Evolutionary conservation across 1,140 invertebrate species (phyloP).

Genomic region (Dendrolimus punctatus): DNA sequence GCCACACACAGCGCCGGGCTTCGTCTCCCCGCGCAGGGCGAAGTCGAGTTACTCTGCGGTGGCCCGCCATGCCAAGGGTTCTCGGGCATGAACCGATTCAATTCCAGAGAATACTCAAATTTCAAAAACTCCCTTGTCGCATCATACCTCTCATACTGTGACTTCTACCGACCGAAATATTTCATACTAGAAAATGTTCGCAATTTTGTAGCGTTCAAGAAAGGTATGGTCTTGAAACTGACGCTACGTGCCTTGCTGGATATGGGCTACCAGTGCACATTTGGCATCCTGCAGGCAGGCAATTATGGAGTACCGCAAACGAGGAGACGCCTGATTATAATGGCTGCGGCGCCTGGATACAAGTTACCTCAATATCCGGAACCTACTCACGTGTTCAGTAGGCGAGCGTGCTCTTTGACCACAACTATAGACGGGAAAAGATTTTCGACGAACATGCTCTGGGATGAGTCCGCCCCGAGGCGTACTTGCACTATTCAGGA

Average conservation of each 20-base stretch:
- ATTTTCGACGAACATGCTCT: constrained; percentile 54
- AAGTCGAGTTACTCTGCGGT: constrained; percentile 89
- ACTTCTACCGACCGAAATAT: constrained; percentile 89
- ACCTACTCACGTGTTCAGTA: constrained; percentile 85
- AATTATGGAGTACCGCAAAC: constrained; percentile 91
- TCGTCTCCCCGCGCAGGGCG: constrained; percentile 82
- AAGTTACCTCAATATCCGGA: constrained; percentile 86
- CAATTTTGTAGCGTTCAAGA: constrained; percentile 88
- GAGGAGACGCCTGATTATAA: constrained; percentile 82
- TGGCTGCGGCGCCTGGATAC: constrained; percentile 88
- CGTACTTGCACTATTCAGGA: constrained; percentile 85
- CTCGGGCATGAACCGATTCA: constrained; percentile 93
- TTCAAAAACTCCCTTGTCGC: constrained; percentile 94
- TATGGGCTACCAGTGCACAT: constrained; percentile 93
- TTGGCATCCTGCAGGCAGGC: constrained; percentile 90
- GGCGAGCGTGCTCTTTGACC: constrained; percentile 79
- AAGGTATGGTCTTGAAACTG: constrained; percentile 87
- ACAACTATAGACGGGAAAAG: constrained; percentile 83
- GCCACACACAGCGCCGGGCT: constrained; percentile 66
- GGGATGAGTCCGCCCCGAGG: constrained; percentile 78
- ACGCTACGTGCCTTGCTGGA: constrained; percentile 83
- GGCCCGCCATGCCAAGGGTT: constrained; percentile 95
- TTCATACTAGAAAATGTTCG: constrained; percentile 92
- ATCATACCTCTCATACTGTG: constrained; percentile 88
- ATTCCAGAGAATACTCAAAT: constrained; percentile 87